phyloP scores from a whole-genome alignment of 1,140 invertebrate genomes.

The Elymnias hypermnestra region DNA sequence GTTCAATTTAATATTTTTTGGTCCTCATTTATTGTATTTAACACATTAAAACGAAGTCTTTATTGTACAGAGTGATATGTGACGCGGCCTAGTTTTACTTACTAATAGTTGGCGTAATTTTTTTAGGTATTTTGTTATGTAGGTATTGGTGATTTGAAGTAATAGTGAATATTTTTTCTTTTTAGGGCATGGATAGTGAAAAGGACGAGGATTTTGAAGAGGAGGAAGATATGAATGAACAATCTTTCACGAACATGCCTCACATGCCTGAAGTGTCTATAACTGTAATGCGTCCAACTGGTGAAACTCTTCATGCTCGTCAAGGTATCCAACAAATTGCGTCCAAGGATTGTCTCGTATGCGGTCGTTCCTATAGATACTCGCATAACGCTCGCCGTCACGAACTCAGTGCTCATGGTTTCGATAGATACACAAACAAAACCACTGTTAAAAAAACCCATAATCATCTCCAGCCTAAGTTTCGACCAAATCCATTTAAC shows the following conservation, averaged over 20 bases:
- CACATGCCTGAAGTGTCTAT: slow-evolving; percentile 65
- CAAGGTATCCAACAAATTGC: slow-evolving; percentile 70
- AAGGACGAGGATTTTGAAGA: slow-evolving; percentile 62
- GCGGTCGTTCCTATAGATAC: slow-evolving; percentile 68
- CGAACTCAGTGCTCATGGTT: slow-evolving; percentile 65
- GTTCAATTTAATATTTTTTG: no score
- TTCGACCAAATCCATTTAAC: slow-evolving; percentile 69
- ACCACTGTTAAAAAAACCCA: slow-evolving; percentile 46
- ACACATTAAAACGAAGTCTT: no score
- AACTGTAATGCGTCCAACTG: slow-evolving; percentile 59
- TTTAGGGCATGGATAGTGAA: slow-evolving; percentile 61
- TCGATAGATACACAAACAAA: slow-evolving; percentile 75
- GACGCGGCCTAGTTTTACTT: no score
- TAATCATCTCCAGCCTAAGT: slow-evolving; percentile 51
- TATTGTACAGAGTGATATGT: no score
- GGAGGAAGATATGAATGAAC: slow-evolving; percentile 31
- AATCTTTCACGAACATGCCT: slow-evolving; percentile 33
- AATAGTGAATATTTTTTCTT: no score
- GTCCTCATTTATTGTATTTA: no score
- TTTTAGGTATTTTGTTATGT: no score
- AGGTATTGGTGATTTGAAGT: no score
- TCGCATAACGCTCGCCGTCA: slow-evolving; percentile 73
- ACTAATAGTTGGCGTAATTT: no score
- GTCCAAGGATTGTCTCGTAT: slow-evolving; percentile 70
- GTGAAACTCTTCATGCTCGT: slow-evolving; percentile 55